phyloP scores from a whole-genome alignment of 1,140 invertebrate genomes.

The Tetramorium simillimum region DNA sequence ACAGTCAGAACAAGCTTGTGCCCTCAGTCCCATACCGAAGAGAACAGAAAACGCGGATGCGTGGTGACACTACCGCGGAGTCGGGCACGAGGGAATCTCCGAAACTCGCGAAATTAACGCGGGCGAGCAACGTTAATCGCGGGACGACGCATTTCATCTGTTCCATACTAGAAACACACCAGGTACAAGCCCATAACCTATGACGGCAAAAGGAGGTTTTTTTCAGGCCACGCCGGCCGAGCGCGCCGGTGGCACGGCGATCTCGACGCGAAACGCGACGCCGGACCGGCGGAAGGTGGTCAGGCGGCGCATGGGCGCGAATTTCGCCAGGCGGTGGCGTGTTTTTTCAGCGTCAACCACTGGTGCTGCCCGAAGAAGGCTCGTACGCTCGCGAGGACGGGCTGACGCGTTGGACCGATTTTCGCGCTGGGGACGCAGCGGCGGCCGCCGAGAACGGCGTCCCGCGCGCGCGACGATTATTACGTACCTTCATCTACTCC shows the following conservation, averaged over 20 bases:
- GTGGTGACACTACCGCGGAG: not conserved
- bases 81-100: not conserved
- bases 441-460: slow-evolving; percentile 44
- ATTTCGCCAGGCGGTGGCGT: not conserved
- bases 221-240: not conserved
- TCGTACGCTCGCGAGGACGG: slow-evolving; percentile 64
- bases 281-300: not conserved
- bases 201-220: slow-evolving; percentile 44
- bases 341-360: slow-evolving; percentile 59
- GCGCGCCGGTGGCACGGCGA: not conserved
- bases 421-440: slow-evolving; percentile 2
- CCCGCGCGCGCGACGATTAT: slow-evolving; percentile 28
- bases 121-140: not conserved
- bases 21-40: not conserved
- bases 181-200: slow-evolving; percentile 72
- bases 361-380: slow-evolving; percentile 46
- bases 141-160: not conserved
- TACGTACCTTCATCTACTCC: slow-evolving; percentile 86
- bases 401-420: slow-evolving; percentile 54
- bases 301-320: not conserved
- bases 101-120: not conserved
- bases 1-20: not conserved
- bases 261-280: not conserved
- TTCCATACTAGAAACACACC: not conserved
- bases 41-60: not conserved